These are phyloP conservation scores for Anisognathus igniventris DNA, from an alignment of 2,797 vertebrate genomes.

Conservation along the genomic window DNA sequence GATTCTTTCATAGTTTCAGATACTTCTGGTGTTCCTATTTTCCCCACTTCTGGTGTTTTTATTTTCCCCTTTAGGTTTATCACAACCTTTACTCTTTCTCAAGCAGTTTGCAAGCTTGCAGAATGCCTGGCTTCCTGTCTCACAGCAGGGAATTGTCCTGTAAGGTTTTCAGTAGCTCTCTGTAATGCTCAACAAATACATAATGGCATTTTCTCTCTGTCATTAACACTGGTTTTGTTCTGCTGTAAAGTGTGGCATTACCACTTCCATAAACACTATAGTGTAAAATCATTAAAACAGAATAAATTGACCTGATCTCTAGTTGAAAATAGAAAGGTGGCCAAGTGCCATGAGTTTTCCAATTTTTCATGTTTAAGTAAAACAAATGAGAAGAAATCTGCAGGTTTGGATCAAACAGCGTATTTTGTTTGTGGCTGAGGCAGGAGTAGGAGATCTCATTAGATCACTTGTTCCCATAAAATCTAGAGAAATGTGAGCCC, in stretches of 20 bases:
- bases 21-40: background rate
- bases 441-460: background rate
- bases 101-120: background rate
- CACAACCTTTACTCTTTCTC: background rate
- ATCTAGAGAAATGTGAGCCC: background rate
- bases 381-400: background rate
- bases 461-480: background rate
- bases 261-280: background rate
- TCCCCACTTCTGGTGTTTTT: background rate
- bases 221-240: background rate
- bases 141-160: background rate
- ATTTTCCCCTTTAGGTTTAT: background rate
- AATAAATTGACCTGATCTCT: background rate
- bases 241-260: rapidly evolving
- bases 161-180: background rate
- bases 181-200: background rate
- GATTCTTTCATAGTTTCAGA: background rate
- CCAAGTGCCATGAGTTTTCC: background rate
- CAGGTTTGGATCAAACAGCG: background rate
- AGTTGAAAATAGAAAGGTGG: background rate
- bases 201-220: background rate
- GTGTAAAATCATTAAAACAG: background rate
- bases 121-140: background rate
- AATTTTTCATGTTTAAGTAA: background rate
- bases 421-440: background rate